A percentile compares a stretch with the other conserved stretches of the same genome.
Evolutionary conservation across 2,113 vertebrate species (phyloP).

Genomic region (Sisor rabdophorus): DNA sequence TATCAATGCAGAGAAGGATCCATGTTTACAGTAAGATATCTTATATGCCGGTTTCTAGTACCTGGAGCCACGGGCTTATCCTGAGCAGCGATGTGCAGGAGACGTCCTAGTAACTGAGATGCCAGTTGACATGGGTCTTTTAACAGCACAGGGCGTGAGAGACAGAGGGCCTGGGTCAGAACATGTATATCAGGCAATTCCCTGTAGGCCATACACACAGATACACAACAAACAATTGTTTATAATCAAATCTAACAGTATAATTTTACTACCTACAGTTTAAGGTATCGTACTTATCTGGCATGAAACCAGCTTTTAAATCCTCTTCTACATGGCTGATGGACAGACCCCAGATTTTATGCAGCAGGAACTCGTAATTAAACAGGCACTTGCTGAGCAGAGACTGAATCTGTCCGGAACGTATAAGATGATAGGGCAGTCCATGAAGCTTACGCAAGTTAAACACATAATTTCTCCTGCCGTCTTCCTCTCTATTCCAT

Average conservation of each 20-base stretch:
- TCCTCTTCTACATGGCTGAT: constrained; percentile 66
- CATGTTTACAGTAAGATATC: neutral
- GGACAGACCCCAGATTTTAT: constrained; percentile 67
- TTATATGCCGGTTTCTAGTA: constrained; percentile 23
- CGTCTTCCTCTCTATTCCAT: constrained; percentile 56
- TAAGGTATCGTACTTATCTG: constrained; percentile 59
- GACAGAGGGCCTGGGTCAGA: constrained; percentile 58
- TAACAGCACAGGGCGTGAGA: constrained; percentile 60
- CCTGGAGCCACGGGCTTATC: constrained; percentile 67
- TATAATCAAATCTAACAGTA: neutral
- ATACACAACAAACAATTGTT: neutral
- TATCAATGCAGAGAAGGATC: neutral
- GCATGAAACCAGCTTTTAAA: constrained; percentile 60
- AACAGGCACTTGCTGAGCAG: constrained; percentile 66
- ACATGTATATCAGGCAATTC: constrained; percentile 59
- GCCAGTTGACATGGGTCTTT: constrained; percentile 68
- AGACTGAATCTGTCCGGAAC: constrained; percentile 58
- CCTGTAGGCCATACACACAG: constrained; percentile 45
- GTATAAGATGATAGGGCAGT: constrained; percentile 64
- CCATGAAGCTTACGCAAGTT: constrained; percentile 66
- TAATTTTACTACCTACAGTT: neutral
- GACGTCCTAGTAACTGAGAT: constrained; percentile 64
- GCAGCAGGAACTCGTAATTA: constrained; percentile 69
- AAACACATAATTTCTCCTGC: constrained; percentile 52
- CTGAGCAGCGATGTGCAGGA: constrained; percentile 60